phyloP scores from a whole-genome alignment of 2,797 vertebrate genomes.

The Rhyacichthys aspro region DNA sequence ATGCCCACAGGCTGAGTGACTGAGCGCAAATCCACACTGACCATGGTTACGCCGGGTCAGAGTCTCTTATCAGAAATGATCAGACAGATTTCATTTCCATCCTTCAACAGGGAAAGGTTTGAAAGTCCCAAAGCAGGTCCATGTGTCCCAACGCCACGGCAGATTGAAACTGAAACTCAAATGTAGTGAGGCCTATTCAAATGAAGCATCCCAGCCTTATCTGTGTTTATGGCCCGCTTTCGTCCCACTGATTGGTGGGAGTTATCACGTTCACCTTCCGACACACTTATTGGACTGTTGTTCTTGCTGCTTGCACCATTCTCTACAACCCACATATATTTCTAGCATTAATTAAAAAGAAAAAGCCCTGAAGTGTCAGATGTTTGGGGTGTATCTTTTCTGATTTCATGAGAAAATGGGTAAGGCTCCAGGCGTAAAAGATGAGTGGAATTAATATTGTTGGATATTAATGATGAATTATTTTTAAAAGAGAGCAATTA shows the following conservation, averaged over 20 bases:
- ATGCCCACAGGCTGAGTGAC: conserved; percentile 75
- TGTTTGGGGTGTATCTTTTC: no score
- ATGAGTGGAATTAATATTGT: no score
- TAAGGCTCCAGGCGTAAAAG: no score
- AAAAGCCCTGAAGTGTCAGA: background rate
- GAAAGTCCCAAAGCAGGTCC: conserved; percentile 20
- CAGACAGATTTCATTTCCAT: background rate
- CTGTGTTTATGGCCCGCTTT: conserved; percentile 61
- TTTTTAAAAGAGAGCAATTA: no score
- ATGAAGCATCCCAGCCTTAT: conserved; percentile 56
- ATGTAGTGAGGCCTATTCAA: conserved; percentile 20
- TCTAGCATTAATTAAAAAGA: no score
- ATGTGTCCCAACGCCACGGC: conserved; percentile 11
- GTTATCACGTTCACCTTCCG: conserved; percentile 42
- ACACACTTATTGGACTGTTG: conserved; percentile 65
- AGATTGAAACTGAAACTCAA: conserved; percentile 41
- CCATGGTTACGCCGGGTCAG: conserved; percentile 29
- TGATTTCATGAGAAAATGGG: no score
- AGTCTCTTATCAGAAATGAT: background rate
- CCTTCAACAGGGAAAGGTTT: background rate
- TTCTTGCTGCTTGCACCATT: conserved; percentile 21
- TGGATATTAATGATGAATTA: no score
- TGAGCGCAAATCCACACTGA: conserved; percentile 57
- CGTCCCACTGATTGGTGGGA: conserved; percentile 55
- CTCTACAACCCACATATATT: background rate